Evolutionary conservation across 2,113 vertebrate species (phyloP).

Genomic region (Piliocolobus tephrosceles): DNA sequence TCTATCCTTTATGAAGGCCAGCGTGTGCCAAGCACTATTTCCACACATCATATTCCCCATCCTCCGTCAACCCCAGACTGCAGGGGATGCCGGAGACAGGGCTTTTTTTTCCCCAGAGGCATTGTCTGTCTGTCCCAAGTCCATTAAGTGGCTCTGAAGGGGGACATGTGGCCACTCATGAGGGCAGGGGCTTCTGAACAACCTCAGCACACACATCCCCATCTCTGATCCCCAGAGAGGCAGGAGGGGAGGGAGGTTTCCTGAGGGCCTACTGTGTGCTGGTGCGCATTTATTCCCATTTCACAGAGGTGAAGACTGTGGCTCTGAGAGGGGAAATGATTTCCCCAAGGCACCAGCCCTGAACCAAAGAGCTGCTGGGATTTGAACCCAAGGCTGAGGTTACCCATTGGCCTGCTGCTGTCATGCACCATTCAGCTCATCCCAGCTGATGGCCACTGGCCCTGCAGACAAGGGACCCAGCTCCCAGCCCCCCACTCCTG

Average conservation of each 20-base stretch:
- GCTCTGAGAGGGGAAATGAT: background rate
- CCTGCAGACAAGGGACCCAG: no score
- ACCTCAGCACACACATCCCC: background rate
- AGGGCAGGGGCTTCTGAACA: background rate
- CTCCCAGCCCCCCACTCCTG: background rate
- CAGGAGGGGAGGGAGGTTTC: background rate
- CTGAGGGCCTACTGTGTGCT: background rate
- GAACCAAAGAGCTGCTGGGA: background rate
- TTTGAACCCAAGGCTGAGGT: background rate
- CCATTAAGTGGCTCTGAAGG: background rate
- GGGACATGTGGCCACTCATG: accelerated
- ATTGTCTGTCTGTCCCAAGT: background rate
- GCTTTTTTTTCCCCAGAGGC: background rate
- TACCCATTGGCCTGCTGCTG: background rate
- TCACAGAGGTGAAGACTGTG: background rate
- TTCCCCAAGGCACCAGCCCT: background rate
- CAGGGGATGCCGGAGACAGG: background rate
- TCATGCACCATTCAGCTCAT: background rate
- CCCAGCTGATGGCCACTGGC: background rate
- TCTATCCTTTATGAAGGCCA: background rate
- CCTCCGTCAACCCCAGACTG: background rate
- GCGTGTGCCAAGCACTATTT: background rate
- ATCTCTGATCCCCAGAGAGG: background rate
- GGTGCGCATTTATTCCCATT: background rate
- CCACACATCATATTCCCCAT: background rate